Conservation (phyloP, 1,140 invertebrate species). For the Bradysia coprophila region DNA sequence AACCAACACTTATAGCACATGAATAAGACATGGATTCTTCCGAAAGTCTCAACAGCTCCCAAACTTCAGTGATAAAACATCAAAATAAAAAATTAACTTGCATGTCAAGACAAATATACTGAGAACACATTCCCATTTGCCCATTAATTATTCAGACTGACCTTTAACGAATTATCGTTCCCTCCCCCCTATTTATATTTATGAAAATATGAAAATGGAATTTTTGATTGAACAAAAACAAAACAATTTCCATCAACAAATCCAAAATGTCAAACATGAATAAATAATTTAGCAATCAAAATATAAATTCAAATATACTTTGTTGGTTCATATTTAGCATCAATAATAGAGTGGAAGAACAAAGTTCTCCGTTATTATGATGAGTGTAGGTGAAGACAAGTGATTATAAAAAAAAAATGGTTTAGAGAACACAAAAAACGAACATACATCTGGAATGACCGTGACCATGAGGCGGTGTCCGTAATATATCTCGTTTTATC, state of each 20-base stretch:
- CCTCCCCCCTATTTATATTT: neutral
- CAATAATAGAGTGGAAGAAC: neutral
- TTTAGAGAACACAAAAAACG: neutral
- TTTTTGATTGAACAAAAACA: constrained; percentile 1
- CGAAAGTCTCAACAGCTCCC: no score
- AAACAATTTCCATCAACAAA: neutral
- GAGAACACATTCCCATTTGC: no score
- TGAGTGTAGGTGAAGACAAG: no score
- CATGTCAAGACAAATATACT: no score
- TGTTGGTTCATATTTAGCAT: no score
- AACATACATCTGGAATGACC: constrained; percentile 1
- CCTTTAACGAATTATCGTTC: neutral
- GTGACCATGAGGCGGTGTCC: neutral
- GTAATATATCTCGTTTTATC: neutral
- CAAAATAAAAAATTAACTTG: no score
- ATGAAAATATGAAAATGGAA: constrained; percentile 2
- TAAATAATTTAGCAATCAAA: no score
- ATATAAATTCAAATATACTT: no score
- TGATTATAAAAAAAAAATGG: neutral
- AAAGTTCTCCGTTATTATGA: no score
- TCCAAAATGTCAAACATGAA: neutral
- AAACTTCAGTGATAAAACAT: no score
- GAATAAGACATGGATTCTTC: no score
- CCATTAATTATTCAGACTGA: neutral
- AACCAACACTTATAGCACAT: no score